Evolutionary conservation across 2,888 invertebrate species (phyloP).

Genomic region (Sarcophaga carnaria): DNA sequence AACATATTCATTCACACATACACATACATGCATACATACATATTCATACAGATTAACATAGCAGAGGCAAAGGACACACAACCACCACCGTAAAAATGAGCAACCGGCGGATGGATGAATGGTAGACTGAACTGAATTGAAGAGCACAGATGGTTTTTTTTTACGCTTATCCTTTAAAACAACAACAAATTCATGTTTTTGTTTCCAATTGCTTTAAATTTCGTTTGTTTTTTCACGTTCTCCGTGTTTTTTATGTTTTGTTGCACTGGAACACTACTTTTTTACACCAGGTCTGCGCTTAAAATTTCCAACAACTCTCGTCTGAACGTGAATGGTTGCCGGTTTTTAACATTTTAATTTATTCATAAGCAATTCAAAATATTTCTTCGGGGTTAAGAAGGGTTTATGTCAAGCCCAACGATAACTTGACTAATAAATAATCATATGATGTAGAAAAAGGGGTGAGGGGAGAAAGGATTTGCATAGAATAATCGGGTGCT

Average conservation of each 20-base stretch:
- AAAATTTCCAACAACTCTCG: neutral
- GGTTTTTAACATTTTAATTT: constrained; percentile 76
- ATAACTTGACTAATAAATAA: constrained; percentile 21
- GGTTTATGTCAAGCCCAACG: constrained; percentile 51
- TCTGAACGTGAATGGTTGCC: constrained; percentile 1
- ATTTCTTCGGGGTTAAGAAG: constrained; percentile 73
- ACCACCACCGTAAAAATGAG: constrained; percentile 72
- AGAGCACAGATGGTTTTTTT: constrained; percentile 61
- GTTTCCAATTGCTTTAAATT: neutral
- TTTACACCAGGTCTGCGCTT: constrained; percentile 55
- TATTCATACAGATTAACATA: neutral
- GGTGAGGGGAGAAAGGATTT: constrained; percentile 15
- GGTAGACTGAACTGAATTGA: constrained; percentile 24
- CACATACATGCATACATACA: neutral
- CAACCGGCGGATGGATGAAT: constrained; percentile 67
- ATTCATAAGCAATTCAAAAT: constrained; percentile 75
- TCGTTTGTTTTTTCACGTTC: neutral
- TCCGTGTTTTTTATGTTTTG: neutral
- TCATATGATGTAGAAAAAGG: constrained; percentile 5
- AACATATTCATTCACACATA: too few relatives aligned
- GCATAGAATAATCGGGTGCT: constrained; percentile 13
- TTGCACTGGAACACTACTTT: constrained; percentile 45
- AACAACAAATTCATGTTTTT: constrained; percentile 49
- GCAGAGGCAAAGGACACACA: neutral
- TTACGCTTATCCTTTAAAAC: constrained; percentile 56